Evolutionary conservation across 1,140 invertebrate species (phyloP).

Genomic region (Campoletis sonorensis): DNA sequence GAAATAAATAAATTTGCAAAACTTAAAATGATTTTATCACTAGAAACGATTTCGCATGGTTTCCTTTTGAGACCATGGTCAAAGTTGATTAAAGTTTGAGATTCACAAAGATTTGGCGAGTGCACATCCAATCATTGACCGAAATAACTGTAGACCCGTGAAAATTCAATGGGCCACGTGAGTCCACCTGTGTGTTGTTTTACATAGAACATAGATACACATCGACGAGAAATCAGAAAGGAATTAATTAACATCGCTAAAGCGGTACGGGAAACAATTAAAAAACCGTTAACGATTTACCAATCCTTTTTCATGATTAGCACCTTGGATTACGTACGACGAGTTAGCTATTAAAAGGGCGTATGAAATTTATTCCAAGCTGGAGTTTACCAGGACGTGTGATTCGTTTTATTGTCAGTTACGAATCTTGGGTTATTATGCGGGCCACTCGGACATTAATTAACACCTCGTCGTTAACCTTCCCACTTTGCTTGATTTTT

Average conservation of each 20-base stretch:
- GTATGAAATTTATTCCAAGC: too few relatives aligned
- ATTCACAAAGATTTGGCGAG: background rate
- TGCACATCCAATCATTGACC: constrained; percentile 38
- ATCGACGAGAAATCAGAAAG: background rate
- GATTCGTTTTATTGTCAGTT: too few relatives aligned
- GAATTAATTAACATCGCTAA: constrained; percentile 31
- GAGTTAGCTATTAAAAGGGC: background rate
- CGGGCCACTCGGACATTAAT: background rate
- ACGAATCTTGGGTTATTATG: background rate
- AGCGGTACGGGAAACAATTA: constrained; percentile 5
- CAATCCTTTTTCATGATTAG: constrained; percentile 4
- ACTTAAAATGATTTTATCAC: too few relatives aligned
- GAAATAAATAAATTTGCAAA: too few relatives aligned
- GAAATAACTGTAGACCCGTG: constrained; percentile 44
- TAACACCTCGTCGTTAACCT: background rate
- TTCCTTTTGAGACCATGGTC: background rate
- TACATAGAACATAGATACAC: background rate
- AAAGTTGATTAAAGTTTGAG: too few relatives aligned
- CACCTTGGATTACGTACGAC: background rate
- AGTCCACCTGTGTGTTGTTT: constrained; percentile 35
- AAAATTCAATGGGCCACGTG: constrained; percentile 43
- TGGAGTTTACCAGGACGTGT: too few relatives aligned
- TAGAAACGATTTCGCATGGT: too few relatives aligned
- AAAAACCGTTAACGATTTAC: constrained; percentile 34
- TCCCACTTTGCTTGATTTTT: background rate